Conservation (phyloP, 1,140 invertebrate genomes). For the Nephila pilipes region DNA sequence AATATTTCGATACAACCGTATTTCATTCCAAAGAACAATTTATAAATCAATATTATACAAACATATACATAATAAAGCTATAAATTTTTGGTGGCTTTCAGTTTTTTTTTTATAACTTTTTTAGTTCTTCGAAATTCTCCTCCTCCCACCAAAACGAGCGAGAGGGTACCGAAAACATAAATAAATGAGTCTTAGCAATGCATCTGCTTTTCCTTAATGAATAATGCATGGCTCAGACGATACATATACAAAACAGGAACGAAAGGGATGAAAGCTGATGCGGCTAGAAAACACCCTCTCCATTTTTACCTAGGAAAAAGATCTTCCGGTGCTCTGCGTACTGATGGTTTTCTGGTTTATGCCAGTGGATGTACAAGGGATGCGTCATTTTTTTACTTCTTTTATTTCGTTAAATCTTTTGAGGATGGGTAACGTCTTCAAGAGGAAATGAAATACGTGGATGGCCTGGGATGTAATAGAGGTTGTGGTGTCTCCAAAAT, state of each 20-base stretch:
- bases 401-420: not conserved
- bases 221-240: not conserved
- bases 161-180: not conserved
- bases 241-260: not conserved
- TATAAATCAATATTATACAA: no score
- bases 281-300: not conserved
- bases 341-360: conserved; percentile 17
- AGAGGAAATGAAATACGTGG: not conserved
- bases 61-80: no score
- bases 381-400: not conserved
- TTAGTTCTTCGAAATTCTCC: not conserved
- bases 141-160: not conserved
- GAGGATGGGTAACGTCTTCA: not conserved
- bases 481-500: not conserved
- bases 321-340: not conserved
- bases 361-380: not conserved
- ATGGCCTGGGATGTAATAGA: not conserved
- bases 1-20: no score
- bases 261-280: not conserved
- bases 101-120: not conserved
- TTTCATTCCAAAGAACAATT: no score
- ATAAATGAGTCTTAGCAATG: not conserved
- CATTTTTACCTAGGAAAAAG: not conserved
- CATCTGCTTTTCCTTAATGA: conserved; percentile 24
- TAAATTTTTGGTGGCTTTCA: no score